These are phyloP conservation scores for Hydrotaea cyrtoneurina DNA, from an alignment of 2,888 invertebrate species.

Conservation along the genomic window DNA sequence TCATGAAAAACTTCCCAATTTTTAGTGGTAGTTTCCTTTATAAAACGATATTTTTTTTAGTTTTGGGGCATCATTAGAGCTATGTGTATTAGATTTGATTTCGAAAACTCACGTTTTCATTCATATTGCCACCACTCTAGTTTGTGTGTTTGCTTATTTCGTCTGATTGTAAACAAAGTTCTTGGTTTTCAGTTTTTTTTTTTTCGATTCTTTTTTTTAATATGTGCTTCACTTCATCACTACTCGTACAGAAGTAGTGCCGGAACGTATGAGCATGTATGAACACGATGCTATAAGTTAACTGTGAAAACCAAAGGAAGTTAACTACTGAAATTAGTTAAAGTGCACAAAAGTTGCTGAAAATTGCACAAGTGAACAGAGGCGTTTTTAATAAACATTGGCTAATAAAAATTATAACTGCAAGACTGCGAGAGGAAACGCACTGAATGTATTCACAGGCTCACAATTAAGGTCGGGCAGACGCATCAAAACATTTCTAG, in stretches of 20 bases:
- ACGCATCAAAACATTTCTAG: no score
- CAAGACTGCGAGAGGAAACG: no score
- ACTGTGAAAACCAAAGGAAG: slow-evolving; percentile 80
- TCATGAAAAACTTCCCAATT: no score
- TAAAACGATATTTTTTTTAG: no score
- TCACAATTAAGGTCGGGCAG: no score
- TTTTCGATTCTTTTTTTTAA: slow-evolving; percentile 9
- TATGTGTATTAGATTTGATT: no score
- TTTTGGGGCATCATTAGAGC: no score
- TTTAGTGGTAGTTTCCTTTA: no score
- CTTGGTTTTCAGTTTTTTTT: slow-evolving; percentile 33
- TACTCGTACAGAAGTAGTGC: background rate
- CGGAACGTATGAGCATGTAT: background rate
- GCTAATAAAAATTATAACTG: no score
- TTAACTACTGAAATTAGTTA: slow-evolving; percentile 79
- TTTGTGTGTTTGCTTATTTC: slow-evolving; percentile 43
- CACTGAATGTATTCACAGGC: no score
- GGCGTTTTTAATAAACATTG: slow-evolving; percentile 26
- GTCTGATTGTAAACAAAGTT: slow-evolving; percentile 56
- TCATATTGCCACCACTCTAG: slow-evolving; percentile 24
- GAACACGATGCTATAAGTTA: slow-evolving; percentile 75
- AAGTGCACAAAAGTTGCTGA: slow-evolving; percentile 77
- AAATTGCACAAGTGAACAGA: slow-evolving; percentile 71
- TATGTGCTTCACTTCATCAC: background rate
- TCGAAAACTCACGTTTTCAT: no score